Percentiles rank a stretch among this genome's conserved stretches.
Evolutionary conservation across 2,113 vertebrate genomes (phyloP).

Genomic region (Agelaius phoeniceus): DNA sequence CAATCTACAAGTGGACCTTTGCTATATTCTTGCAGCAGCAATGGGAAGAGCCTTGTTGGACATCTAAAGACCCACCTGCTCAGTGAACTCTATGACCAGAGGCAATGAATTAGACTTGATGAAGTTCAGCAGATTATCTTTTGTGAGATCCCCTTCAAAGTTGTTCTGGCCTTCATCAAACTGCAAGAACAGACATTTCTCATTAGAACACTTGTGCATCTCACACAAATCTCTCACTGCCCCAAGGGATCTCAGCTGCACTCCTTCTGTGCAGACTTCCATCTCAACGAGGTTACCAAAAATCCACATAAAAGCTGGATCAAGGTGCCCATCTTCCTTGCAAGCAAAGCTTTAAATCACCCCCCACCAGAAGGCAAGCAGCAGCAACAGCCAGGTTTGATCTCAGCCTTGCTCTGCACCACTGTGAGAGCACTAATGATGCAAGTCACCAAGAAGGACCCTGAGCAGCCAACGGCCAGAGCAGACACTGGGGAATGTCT

Average conservation of each 20-base stretch:
- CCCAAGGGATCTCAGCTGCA: neutral
- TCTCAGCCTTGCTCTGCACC: neutral
- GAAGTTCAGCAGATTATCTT: slow-evolving; percentile 87
- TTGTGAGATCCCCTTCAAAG: slow-evolving; percentile 90
- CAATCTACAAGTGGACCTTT: neutral
- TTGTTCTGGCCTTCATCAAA: slow-evolving; percentile 94
- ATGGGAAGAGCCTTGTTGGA: accelerated
- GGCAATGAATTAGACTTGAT: slow-evolving; percentile 94
- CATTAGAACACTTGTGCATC: neutral
- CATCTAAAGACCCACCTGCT: slow-evolving; percentile 82
- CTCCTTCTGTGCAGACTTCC: neutral
- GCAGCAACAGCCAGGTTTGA: neutral
- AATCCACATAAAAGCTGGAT: neutral
- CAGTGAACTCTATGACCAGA: slow-evolving; percentile 97
- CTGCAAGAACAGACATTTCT: slow-evolving; percentile 64
- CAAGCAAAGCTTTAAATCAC: neutral
- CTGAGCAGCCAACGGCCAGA: neutral
- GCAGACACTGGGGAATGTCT: neutral
- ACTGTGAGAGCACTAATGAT: accelerated
- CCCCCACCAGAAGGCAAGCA: neutral
- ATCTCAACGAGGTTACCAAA: neutral
- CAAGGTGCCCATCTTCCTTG: neutral
- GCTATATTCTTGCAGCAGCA: neutral
- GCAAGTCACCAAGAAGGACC: neutral
- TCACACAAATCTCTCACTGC: neutral